Percentiles rank a stretch among this genome's conserved stretches.
These are phyloP conservation scores for Musca domestica DNA, from an alignment of 1,140 invertebrate species.

Conservation along the genomic window DNA sequence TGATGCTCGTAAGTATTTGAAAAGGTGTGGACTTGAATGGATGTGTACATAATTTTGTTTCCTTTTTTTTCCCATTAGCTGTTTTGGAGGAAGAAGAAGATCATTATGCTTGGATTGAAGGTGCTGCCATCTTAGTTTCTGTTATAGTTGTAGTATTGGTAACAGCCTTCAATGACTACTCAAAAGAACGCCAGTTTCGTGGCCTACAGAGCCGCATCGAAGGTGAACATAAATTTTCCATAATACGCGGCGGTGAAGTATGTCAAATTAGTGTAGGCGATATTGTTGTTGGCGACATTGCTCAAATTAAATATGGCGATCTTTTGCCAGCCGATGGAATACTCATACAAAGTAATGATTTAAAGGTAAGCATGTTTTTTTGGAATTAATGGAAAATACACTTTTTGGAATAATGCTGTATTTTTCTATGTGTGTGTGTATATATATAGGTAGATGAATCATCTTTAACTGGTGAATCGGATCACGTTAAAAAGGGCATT, in stretches of 20 bases:
- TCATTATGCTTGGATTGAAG: conserved; percentile 91
- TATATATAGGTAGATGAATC: conserved; percentile 78
- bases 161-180: conserved; percentile 97
- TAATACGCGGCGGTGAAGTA: conserved; percentile 85
- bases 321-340: conserved; percentile 94
- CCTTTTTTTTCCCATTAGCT: not conserved
- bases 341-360: conserved; percentile 95
- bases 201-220: conserved; percentile 96
- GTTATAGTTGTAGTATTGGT: conserved; percentile 95
- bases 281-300: conserved; percentile 96
- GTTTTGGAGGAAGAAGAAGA: conserved; percentile 67
- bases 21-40: no score
- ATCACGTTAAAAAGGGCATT: conserved; percentile 96
- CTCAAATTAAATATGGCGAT: conserved; percentile 94
- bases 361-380: conserved; percentile 67
- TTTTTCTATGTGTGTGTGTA: not conserved
- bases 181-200: conserved; percentile 93
- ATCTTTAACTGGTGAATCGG: conserved; percentile 95
- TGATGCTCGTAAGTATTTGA: conserved; percentile 41
- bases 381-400: not conserved
- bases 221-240: conserved; percentile 94
- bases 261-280: conserved; percentile 91
- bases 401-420: no score
- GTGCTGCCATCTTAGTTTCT: conserved; percentile 91
- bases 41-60: no score